Conservation (phyloP, 2,113 vertebrate species). For the Cyprinodon tularosa region DNA sequence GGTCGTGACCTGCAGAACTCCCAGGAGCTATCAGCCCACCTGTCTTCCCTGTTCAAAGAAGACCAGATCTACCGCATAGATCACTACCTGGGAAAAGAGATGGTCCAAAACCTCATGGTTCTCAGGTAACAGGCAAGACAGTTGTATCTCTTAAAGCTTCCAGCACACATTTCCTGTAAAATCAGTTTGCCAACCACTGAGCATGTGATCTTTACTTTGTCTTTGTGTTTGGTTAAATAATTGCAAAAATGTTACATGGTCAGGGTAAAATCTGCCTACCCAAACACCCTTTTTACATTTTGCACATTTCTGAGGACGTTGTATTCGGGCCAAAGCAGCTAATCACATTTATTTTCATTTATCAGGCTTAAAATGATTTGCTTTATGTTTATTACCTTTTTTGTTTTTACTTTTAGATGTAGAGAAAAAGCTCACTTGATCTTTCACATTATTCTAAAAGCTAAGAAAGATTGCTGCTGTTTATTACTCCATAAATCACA, state of each 20-base stretch:
- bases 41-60: constrained; percentile 84
- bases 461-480: neutral
- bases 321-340: too few relatives aligned
- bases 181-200: too few relatives aligned
- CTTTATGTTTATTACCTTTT: neutral
- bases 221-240: neutral
- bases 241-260: neutral
- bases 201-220: neutral
- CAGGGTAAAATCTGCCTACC: neutral
- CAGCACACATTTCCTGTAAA: too few relatives aligned
- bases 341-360: neutral
- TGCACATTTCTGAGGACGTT: neutral
- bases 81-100: constrained; percentile 93
- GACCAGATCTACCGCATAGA: constrained; percentile 92
- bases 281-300: neutral
- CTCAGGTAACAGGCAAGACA: constrained; percentile 77
- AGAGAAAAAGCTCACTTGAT: neutral
- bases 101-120: constrained; percentile 96
- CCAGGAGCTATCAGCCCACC: constrained; percentile 85
- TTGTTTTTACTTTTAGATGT: neutral
- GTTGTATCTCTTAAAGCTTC: too few relatives aligned
- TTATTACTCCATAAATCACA: neutral
- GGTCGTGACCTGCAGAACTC: constrained; percentile 90
- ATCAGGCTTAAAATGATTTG: neutral
- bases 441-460: neutral